Conservation (phyloP, 2,113 vertebrate species). For the Columba janthina region DNA sequence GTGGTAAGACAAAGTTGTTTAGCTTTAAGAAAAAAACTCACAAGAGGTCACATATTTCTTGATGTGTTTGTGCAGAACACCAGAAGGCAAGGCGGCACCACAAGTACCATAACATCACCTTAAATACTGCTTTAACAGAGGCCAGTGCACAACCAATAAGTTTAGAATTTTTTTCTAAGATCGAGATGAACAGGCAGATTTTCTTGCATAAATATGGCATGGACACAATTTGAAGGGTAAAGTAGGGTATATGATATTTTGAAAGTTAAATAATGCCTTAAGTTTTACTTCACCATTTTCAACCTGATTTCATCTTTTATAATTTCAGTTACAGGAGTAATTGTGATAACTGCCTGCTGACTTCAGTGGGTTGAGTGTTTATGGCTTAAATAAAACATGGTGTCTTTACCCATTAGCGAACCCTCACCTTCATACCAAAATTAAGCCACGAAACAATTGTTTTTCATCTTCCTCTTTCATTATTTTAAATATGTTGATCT, state of each 20-base stretch:
- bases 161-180: background rate
- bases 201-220: background rate
- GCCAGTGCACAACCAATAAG: background rate
- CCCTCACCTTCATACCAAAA: background rate
- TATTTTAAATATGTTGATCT: background rate
- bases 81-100: background rate
- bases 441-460: background rate
- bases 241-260: background rate
- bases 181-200: background rate
- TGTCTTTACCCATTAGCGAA: background rate
- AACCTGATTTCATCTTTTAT: background rate
- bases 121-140: background rate
- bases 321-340: background rate
- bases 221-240: background rate
- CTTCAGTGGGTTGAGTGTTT: background rate
- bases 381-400: background rate
- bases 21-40: background rate
- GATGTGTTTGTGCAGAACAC: background rate
- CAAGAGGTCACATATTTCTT: background rate
- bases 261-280: background rate
- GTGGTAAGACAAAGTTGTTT: background rate
- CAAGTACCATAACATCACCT: background rate
- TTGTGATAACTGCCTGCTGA: background rate
- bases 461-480: background rate
- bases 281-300: background rate